phyloP scores from a whole-genome alignment of 2,797 vertebrate species.

The Hoplostethus atlanticus region DNA sequence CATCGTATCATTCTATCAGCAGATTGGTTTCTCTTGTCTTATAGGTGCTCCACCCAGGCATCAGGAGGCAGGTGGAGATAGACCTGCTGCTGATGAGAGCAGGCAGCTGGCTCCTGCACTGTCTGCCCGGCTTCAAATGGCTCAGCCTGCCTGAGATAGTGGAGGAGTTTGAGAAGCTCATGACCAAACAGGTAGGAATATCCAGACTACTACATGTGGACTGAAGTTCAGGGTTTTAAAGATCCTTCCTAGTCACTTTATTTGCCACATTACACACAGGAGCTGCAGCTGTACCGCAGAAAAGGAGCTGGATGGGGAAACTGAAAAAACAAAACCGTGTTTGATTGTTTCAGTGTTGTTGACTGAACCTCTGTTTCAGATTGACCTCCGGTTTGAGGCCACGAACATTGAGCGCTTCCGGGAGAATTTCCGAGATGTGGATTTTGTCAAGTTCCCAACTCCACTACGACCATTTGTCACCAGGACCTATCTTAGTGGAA shows the following conservation, averaged over 20 bases:
- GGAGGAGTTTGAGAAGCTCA: constrained; percentile 96
- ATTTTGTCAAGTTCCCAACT: constrained; percentile 92
- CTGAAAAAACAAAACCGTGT: background rate
- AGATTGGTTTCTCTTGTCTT: background rate
- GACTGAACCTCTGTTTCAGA: constrained; percentile 78
- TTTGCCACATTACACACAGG: background rate
- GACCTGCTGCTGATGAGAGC: constrained; percentile 94
- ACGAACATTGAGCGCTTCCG: constrained; percentile 92
- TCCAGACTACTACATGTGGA: background rate
- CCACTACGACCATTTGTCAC: constrained; percentile 92
- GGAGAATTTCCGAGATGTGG: constrained; percentile 88
- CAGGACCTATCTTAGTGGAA: constrained; percentile 91
- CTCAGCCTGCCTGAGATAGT: constrained; percentile 93
- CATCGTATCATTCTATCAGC: background rate
- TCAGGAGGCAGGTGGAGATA: constrained; percentile 90
- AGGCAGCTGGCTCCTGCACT: constrained; percentile 87
- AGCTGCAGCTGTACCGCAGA: background rate
- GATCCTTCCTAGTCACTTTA: background rate
- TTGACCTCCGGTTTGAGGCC: constrained; percentile 94
- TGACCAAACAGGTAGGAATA: constrained; percentile 92
- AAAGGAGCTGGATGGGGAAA: background rate
- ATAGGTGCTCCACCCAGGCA: constrained; percentile 94
- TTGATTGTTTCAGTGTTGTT: no score
- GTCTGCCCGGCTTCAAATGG: constrained; percentile 93
- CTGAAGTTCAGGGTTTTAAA: background rate